These are phyloP conservation scores for Mastomys coucha DNA, from an alignment of 2,113 vertebrate genomes.

Conservation along the genomic window DNA sequence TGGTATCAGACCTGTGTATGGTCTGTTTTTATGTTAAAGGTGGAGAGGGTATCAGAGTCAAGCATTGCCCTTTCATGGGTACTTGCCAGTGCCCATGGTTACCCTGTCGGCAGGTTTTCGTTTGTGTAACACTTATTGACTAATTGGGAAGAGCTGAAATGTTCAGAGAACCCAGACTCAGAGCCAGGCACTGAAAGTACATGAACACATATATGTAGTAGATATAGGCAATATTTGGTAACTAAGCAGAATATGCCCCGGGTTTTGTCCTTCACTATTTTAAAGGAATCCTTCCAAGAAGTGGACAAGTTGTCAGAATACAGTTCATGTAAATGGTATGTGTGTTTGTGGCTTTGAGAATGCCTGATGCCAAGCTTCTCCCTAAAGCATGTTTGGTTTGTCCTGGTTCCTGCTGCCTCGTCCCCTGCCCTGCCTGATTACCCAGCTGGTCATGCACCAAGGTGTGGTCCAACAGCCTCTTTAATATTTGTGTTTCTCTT, in stretches of 20 bases:
- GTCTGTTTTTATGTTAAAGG: slow-evolving; percentile 28
- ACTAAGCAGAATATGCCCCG: slow-evolving; percentile 13
- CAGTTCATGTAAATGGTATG: neutral
- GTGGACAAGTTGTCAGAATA: neutral
- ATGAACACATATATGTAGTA: neutral
- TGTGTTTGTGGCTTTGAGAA: slow-evolving; percentile 31
- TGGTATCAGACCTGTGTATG: neutral
- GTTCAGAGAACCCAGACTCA: neutral
- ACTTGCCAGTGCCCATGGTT: neutral
- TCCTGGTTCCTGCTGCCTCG: neutral
- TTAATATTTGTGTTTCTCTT: slow-evolving; percentile 63
- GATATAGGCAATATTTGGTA: neutral
- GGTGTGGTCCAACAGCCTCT: neutral
- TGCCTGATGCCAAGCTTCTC: neutral
- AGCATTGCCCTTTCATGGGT: neutral
- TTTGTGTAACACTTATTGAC: neutral
- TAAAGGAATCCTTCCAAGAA: slow-evolving; percentile 31
- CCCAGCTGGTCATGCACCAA: neutral
- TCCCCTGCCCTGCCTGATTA: neutral
- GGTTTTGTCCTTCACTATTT: neutral
- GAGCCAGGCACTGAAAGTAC: neutral
- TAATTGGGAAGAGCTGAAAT: slow-evolving; percentile 24
- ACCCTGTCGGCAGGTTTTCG: neutral
- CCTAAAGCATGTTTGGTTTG: neutral
- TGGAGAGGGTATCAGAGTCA: neutral